Conservation (phyloP, 2,888 invertebrate species). For the Leptopterna dolabrata region DNA sequence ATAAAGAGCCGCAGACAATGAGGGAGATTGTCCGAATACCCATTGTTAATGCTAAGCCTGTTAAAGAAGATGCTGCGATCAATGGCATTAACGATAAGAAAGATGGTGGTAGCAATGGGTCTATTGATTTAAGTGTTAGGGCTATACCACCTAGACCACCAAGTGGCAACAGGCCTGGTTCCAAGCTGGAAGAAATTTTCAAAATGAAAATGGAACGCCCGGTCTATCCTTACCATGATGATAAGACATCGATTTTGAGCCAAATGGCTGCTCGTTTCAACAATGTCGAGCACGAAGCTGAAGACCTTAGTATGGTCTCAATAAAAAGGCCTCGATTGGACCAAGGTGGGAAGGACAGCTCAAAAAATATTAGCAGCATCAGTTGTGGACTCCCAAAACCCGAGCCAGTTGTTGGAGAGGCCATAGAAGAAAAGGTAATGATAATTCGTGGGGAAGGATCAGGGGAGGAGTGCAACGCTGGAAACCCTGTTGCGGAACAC, state of each 20-base stretch:
- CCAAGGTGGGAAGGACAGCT: conserved; percentile 10
- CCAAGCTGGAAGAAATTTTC: conserved; percentile 61
- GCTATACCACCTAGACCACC: background rate
- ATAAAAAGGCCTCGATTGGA: conserved; percentile 47
- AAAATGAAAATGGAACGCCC: conserved; percentile 58
- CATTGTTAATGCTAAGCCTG: background rate
- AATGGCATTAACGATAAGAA: background rate
- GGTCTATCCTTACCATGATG: background rate
- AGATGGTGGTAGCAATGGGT: background rate
- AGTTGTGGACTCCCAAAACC: conserved; percentile 72
- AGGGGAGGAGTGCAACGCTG: conserved; percentile 79
- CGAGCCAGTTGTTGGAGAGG: conserved; percentile 71
- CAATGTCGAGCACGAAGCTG: conserved; percentile 31
- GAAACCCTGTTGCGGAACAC: conserved; percentile 70
- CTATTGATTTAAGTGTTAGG: background rate
- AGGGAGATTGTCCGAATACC: background rate
- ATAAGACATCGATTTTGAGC: conserved; percentile 46
- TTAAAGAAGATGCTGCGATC: background rate
- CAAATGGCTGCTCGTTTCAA: conserved; percentile 58
- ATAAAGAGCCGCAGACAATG: background rate
- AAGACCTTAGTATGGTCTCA: background rate
- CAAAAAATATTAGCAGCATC: conserved; percentile 74
- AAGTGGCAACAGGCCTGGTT: conserved; percentile 45
- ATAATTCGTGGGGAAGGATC: conserved; percentile 78
- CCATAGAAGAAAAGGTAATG: conserved; percentile 79